Conservation (phyloP, 2,113 vertebrate species). For the Trochalopteron elliotii region DNA sequence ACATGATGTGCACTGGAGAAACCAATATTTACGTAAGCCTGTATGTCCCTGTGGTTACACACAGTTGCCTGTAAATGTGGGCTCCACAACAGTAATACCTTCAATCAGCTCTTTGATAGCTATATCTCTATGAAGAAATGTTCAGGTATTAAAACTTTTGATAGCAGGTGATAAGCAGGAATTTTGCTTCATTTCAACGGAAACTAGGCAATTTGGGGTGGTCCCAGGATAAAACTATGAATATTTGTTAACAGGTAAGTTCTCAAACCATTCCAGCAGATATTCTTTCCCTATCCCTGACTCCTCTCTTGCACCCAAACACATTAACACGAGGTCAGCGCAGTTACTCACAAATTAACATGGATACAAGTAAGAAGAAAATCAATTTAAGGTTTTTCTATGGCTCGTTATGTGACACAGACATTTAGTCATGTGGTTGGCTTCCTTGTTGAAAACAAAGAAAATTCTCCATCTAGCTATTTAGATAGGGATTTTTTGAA, state of each 20-base stretch:
- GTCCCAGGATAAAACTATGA: neutral
- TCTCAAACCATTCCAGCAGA: neutral
- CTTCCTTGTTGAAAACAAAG: neutral
- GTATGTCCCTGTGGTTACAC: neutral
- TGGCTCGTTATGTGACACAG: neutral
- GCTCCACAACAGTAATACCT: neutral
- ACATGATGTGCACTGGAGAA: neutral
- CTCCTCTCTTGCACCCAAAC: neutral
- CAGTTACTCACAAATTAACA: accelerated
- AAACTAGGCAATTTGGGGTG: neutral
- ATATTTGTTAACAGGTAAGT: neutral
- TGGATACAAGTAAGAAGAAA: neutral
- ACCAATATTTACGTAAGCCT: neutral
- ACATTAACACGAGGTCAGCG: neutral
- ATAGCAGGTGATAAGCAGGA: neutral
- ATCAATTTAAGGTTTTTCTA: neutral
- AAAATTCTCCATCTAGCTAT: neutral
- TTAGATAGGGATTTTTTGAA: neutral
- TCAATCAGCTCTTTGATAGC: neutral
- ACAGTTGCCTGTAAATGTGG: neutral
- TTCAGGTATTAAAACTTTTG: neutral
- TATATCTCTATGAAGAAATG: neutral
- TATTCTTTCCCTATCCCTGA: neutral
- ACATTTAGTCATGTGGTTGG: neutral
- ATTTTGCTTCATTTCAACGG: neutral